Conservation (phyloP, 1,140 invertebrate genomes). For the Drosophila teissieri region DNA sequence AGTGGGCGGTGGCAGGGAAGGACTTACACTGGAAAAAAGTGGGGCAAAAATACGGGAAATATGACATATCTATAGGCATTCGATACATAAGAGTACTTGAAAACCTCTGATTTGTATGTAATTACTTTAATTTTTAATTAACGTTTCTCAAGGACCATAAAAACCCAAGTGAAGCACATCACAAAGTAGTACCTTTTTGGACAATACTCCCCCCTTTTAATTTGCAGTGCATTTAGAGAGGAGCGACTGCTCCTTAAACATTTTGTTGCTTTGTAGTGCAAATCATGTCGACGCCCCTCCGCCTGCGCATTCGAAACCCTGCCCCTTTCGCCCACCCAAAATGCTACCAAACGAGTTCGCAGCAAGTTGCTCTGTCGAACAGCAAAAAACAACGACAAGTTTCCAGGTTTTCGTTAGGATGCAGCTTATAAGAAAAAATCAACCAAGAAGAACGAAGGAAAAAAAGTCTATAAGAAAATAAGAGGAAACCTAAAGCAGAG, state of each 20-base stretch:
- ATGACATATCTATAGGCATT: too few relatives aligned
- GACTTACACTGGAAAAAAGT: background rate
- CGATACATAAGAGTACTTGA: too few relatives aligned
- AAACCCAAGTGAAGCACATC: background rate
- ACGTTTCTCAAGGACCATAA: background rate
- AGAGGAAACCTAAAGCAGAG: constrained; percentile 22
- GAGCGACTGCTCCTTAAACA: constrained; percentile 68
- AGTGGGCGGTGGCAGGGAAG: background rate
- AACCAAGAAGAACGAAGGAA: background rate
- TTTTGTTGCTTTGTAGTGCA: constrained; percentile 75
- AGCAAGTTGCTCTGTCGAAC: constrained; percentile 62
- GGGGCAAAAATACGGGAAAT: too few relatives aligned
- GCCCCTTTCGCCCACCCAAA: constrained; percentile 40
- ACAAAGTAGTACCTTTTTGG: background rate
- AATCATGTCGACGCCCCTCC: constrained; percentile 74
- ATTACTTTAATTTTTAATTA: too few relatives aligned
- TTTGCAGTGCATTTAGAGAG: constrained; percentile 29
- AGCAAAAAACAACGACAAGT: constrained; percentile 55
- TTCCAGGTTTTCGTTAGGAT: constrained; percentile 58
- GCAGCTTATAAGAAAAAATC: constrained; percentile 22
- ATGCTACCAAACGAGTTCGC: constrained; percentile 78
- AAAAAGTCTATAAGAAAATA: constrained; percentile 13
- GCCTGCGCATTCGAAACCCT: constrained; percentile 21
- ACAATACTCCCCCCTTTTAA: too few relatives aligned
- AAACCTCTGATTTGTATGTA: too few relatives aligned